Conservation (phyloP, 2,113 vertebrate genomes). For the Lepisosteus oculatus region DNA sequence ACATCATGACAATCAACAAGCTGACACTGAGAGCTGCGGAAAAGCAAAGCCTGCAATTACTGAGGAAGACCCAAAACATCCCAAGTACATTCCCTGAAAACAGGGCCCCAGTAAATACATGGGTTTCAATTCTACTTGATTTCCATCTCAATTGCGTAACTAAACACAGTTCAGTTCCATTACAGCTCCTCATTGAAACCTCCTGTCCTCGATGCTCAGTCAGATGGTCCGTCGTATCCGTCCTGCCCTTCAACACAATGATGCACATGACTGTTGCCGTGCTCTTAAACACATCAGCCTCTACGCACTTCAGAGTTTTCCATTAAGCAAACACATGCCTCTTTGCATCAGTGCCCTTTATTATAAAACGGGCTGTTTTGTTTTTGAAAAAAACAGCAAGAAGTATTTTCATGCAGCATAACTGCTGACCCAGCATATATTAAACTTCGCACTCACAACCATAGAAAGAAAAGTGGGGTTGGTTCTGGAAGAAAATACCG, state of each 20-base stretch:
- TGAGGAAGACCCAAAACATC: conserved; percentile 6
- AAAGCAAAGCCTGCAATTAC: conserved; percentile 3
- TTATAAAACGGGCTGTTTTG: background rate
- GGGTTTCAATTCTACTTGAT: background rate
- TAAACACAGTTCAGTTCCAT: background rate
- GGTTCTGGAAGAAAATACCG: background rate
- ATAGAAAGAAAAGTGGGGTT: background rate
- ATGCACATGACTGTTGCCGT: background rate
- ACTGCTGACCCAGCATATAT: background rate
- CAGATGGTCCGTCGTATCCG: background rate
- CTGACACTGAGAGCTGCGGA: background rate
- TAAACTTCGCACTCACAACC: background rate
- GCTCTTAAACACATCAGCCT: conserved; percentile 6
- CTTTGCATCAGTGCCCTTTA: background rate
- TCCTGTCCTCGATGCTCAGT: background rate
- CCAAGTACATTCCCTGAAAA: conserved; percentile 10
- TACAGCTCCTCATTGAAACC: background rate
- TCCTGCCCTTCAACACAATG: background rate
- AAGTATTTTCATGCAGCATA: background rate
- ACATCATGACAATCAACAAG: conserved; percentile 1
- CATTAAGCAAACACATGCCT: background rate
- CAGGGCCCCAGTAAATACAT: conserved; percentile 1
- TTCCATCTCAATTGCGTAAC: background rate
- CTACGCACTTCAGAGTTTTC: background rate
- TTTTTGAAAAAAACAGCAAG: background rate